phyloP scores from a whole-genome alignment of 2,113 vertebrate genomes.

The Neopipo cinnamomea region DNA sequence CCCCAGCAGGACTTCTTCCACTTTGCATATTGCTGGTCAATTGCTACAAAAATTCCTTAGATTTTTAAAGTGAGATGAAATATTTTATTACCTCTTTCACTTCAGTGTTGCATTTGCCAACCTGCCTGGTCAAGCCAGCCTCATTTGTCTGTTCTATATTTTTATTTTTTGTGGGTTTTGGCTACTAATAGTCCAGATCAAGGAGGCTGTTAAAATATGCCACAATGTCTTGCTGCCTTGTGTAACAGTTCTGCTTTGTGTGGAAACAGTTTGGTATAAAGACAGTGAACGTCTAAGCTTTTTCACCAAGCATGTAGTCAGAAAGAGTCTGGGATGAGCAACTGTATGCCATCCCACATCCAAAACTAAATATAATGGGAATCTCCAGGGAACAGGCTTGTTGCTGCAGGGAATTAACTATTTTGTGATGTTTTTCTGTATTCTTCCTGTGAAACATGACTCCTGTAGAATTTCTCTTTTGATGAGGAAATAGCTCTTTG shows the following conservation, averaged over 20 bases:
- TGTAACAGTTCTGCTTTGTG: neutral
- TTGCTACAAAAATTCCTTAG: conserved; percentile 43
- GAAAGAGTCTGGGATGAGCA: neutral
- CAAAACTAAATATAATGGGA: neutral
- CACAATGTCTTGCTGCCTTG: neutral
- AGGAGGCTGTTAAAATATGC: neutral
- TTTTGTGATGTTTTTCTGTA: neutral
- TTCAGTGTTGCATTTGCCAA: conserved; percentile 31
- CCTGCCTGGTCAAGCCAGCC: neutral
- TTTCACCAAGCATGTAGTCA: neutral
- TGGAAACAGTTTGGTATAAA: neutral
- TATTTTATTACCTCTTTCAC: conserved; percentile 21
- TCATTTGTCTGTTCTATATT: neutral
- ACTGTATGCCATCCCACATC: neutral
- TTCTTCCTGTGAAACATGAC: neutral
- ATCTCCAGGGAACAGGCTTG: neutral
- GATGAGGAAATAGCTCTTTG: neutral
- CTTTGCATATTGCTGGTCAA: too few relatives aligned
- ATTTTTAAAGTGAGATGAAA: conserved; percentile 44
- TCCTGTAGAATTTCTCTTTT: conserved; percentile 10
- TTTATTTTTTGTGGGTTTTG: neutral
- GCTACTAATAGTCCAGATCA: neutral
- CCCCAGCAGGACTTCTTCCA: too few relatives aligned
- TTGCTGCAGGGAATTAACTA: neutral
- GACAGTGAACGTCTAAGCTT: neutral